Percentiles rank a stretch among this genome's conserved stretches.
Conservation (phyloP, 2,888 invertebrate species). For the Orthosia cruda region DNA sequence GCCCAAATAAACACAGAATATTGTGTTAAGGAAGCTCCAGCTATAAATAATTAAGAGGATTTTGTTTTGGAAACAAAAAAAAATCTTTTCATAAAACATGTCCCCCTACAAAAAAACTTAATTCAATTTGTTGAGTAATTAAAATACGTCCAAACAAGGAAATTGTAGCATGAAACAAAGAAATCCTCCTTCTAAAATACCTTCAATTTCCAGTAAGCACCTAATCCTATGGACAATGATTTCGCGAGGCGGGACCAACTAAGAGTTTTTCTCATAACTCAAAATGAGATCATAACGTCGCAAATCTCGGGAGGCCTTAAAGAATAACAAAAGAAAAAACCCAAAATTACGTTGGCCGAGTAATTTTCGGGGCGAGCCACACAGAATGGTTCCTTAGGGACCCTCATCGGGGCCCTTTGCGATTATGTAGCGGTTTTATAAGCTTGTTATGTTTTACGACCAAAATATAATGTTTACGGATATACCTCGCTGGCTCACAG, state of each 20-base stretch:
- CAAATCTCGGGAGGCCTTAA: slow-evolving; percentile 88
- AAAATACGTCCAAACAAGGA: slow-evolving; percentile 69
- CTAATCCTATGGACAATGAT: slow-evolving; percentile 89
- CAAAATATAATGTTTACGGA: slow-evolving; percentile 85
- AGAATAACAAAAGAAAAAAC: slow-evolving; percentile 90
- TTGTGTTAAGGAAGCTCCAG: neutral
- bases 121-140: slow-evolving; percentile 60
- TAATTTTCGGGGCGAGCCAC: slow-evolving; percentile 90
- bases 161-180: slow-evolving; percentile 65
- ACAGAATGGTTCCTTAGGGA: slow-evolving; percentile 87
- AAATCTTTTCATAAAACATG: slow-evolving; percentile 28
- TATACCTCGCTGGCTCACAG: slow-evolving; percentile 78
- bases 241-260: slow-evolving; percentile 84
- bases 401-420: slow-evolving; percentile 83
- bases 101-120: slow-evolving; percentile 23
- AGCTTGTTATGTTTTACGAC: slow-evolving; percentile 90
- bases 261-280: slow-evolving; percentile 91
- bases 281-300: slow-evolving; percentile 91
- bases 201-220: slow-evolving; percentile 80
- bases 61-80: neutral
- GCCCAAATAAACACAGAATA: neutral
- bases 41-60: slow-evolving; percentile 8
- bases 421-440: slow-evolving; percentile 90
- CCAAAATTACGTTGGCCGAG: slow-evolving; percentile 90
- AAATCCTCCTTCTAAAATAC: slow-evolving; percentile 71